A percentile compares a stretch with the other conserved stretches of the same genome.
Evolutionary conservation across 1,140 invertebrate species (phyloP).

Genomic region (Drosophila navojoa): DNA sequence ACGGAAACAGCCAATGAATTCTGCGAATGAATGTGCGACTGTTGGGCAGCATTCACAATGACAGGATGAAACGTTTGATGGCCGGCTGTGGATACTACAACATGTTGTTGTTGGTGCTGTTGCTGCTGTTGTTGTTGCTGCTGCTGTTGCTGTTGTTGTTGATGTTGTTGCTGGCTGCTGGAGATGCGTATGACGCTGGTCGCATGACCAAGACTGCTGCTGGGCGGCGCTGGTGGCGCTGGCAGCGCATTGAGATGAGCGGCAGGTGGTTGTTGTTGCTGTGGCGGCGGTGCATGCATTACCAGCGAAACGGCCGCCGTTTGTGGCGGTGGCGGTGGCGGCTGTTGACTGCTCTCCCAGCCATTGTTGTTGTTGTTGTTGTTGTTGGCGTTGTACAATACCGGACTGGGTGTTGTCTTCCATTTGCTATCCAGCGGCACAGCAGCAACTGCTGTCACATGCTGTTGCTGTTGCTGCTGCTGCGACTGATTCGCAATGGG

Average conservation of each 20-base stretch:
- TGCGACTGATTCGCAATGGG: constrained; percentile 87
- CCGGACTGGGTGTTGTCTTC: constrained; percentile 74
- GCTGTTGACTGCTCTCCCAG: constrained; percentile 83
- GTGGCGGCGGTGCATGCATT: constrained; percentile 85
- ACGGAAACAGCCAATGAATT: constrained; percentile 52
- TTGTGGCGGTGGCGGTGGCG: constrained; percentile 67
- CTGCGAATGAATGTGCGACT: constrained; percentile 85
- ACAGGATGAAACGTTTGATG: constrained; percentile 87
- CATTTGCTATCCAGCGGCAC: constrained; percentile 32
- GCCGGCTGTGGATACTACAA: constrained; percentile 50
- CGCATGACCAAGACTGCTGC: constrained; percentile 84
- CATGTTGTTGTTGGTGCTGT: constrained; percentile 50
- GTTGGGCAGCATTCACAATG: constrained; percentile 88
- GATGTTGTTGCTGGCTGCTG: constrained; percentile 85
- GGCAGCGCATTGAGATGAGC: constrained; percentile 64
- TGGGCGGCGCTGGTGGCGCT: constrained; percentile 73
- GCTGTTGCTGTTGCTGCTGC: constrained; percentile 84
- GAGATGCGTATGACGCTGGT: constrained; percentile 93
- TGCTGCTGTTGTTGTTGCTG: constrained; percentile 48
- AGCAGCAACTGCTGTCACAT: constrained; percentile 49
- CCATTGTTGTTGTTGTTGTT: constrained; percentile 52
- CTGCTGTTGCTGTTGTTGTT: constrained; percentile 61
- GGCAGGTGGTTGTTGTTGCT: constrained; percentile 66
- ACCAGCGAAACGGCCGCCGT: constrained; percentile 81
- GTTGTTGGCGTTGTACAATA: constrained; percentile 72